These are phyloP conservation scores for Argya squamiceps DNA, from an alignment of 2,797 vertebrate species.

Conservation along the genomic window DNA sequence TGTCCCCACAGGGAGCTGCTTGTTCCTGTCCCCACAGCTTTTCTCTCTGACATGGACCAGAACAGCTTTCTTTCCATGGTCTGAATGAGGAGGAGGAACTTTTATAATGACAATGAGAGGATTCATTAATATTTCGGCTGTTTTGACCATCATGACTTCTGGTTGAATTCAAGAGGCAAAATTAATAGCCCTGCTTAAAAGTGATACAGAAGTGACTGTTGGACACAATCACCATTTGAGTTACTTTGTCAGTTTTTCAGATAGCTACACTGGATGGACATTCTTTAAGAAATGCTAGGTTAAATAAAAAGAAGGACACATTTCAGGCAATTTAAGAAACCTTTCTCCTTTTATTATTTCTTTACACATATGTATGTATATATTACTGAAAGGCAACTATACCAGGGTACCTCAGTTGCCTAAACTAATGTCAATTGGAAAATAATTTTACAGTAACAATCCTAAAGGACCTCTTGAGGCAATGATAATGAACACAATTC, in stretches of 20 bases:
- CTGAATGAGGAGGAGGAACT: not conserved
- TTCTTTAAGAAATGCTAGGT: not conserved
- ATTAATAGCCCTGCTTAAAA: not conserved
- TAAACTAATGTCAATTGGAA: not conserved
- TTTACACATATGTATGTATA: not conserved
- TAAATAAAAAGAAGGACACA: not conserved
- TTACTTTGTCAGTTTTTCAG: not conserved
- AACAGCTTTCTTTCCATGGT: not conserved
- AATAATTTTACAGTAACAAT: not conserved
- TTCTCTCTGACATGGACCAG: not conserved
- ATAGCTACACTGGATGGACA: too few species aligned
- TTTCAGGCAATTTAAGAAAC: not conserved
- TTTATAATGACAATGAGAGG: fast-evolving
- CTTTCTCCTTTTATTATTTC: not conserved
- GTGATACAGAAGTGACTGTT: not conserved
- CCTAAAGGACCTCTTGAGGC: not conserved
- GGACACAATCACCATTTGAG: fast-evolving
- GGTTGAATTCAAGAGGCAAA: not conserved
- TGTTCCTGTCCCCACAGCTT: not conserved
- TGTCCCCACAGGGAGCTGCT: not conserved
- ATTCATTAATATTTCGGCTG: not conserved
- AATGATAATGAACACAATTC: not conserved
- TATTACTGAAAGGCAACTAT: not conserved
- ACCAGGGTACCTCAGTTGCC: not conserved
- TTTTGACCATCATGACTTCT: not conserved